These are phyloP conservation scores for Rhabdomys dilectus DNA, from an alignment of 2,113 vertebrate species.

Conservation along the genomic window DNA sequence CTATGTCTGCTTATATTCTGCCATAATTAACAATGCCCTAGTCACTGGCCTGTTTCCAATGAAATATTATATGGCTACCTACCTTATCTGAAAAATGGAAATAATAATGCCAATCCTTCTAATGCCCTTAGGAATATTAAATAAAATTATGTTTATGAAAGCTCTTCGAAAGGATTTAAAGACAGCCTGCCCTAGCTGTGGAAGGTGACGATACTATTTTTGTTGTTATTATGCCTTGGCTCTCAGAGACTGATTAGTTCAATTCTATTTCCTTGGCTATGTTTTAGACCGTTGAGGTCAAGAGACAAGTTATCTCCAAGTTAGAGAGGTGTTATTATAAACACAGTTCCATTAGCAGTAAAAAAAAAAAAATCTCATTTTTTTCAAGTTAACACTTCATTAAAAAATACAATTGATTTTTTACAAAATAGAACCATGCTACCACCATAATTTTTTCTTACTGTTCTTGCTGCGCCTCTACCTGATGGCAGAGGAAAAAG, in stretches of 20 bases:
- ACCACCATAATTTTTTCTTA: background rate
- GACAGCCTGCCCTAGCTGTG: background rate
- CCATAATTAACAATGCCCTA: background rate
- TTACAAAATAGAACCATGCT: constrained; percentile 60
- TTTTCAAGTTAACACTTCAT: constrained; percentile 78
- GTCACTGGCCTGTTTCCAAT: background rate
- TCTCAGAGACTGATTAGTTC: constrained; percentile 59
- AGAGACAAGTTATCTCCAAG: constrained; percentile 68
- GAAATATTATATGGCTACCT: background rate
- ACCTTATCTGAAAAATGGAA: constrained; percentile 28
- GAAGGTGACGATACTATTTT: background rate
- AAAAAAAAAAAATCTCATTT: constrained; percentile 66
- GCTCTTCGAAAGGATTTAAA: constrained; percentile 31
- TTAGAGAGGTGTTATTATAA: constrained; percentile 69
- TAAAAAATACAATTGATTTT: constrained; percentile 77
- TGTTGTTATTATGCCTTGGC: constrained; percentile 63
- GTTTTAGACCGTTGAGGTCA: constrained; percentile 59
- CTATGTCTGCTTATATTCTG: background rate
- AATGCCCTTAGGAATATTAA: constrained; percentile 37
- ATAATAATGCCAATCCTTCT: background rate
- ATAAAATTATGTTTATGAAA: constrained; percentile 50
- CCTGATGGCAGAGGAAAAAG: constrained; percentile 49
- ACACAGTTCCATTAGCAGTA: constrained; percentile 59
- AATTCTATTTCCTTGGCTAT: constrained; percentile 62
- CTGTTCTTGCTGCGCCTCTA: constrained; percentile 39